Base-by-base conservation (phyloP, 2,797 vertebrate species). In the Tadarida brasiliensis region DNA sequence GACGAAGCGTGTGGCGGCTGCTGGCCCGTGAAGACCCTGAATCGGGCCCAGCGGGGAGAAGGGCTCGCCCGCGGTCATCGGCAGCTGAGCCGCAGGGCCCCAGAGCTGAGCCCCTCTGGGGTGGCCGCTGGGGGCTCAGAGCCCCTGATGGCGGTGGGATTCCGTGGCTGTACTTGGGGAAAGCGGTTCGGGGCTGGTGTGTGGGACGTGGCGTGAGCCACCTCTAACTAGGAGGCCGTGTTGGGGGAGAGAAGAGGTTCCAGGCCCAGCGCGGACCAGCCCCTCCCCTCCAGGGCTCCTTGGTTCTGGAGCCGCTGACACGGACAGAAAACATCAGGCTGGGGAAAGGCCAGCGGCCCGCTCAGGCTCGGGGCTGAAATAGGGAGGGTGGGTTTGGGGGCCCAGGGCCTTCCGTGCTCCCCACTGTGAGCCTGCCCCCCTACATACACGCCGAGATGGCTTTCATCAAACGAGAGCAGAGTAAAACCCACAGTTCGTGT, bases 401-500 rank as follows among this genome's bases (percentile, higher is more conserved):
- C 57, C 4, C 0, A 28, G 82, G 49, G 15, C 47, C n/a, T 28
- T 49, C 30, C 77, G 35, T 28, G 65, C 68, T 80, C 33, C 57
- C 19, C 35, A 10, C n/a, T 5, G 0, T 47, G 15, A 22, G 33
- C 17, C 83, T 22, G 19, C 12, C 14, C 74, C 57, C 39, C 59
- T 22, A 2, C 17, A 5, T 0, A 28, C 8, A 77, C n/a, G 33
- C n/a, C 4, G 1, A 63, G 87, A 33, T 30, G 1, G 74, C 93
- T 73, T 22, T 90, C 9, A 59, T 81, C 88, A 51, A 44, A 44
- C 49, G 68, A 85, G 26, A 56, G 30, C 30, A 28, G 65, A 87
- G 74, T 57, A 11, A 92, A 91, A 80, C 70, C 87, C 61, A 11
- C 17, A 67, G 88, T 65, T 85, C 84, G 68, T 1, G 28, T 44